A percentile compares a stretch with the other conserved stretches of the same genome.
These are phyloP conservation scores for Kradibia gibbosae DNA, from an alignment of 1,140 invertebrate species.

Conservation along the genomic window DNA sequence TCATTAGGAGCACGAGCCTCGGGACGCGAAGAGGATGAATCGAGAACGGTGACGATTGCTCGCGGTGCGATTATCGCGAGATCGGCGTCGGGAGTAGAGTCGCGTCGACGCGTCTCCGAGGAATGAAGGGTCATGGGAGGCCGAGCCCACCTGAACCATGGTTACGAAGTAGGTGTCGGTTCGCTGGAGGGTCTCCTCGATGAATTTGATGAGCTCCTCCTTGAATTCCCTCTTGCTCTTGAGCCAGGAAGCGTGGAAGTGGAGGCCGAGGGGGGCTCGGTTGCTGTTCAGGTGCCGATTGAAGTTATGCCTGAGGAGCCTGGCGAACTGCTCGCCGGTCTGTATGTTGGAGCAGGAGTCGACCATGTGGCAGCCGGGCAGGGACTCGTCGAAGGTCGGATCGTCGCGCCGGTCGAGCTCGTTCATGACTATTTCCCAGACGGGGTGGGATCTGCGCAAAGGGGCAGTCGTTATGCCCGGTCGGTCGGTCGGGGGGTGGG, in stretches of 20 bases:
- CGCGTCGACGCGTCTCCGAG: too few relatives aligned
- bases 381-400: conserved; percentile 90
- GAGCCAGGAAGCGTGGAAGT: conserved; percentile 96
- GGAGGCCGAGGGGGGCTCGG: conserved; percentile 93
- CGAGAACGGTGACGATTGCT: too few relatives aligned
- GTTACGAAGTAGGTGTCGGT: conserved; percentile 97
- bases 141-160: conserved; percentile 86
- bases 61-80: too few relatives aligned
- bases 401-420: conserved; percentile 93
- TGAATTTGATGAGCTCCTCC: conserved; percentile 93
- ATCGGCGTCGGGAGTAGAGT: too few relatives aligned
- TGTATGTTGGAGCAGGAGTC: conserved; percentile 95
- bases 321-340: conserved; percentile 88
- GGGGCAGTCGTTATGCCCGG: background rate
- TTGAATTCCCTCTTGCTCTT: conserved; percentile 95
- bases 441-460: conserved; percentile 85
- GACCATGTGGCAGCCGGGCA: conserved; percentile 94
- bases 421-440: conserved; percentile 98
- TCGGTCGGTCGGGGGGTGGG: too few relatives aligned
- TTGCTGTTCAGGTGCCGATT: conserved; percentile 94
- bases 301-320: conserved; percentile 93
- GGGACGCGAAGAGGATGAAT: too few relatives aligned
- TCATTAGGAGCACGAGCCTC: too few relatives aligned
- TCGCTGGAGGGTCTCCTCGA: conserved; percentile 89
- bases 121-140: too few relatives aligned